A percentile compares a stretch with the other conserved stretches of the same genome.
Conservation (phyloP, 2,113 vertebrate species). For the Callaeas wilsoni region DNA sequence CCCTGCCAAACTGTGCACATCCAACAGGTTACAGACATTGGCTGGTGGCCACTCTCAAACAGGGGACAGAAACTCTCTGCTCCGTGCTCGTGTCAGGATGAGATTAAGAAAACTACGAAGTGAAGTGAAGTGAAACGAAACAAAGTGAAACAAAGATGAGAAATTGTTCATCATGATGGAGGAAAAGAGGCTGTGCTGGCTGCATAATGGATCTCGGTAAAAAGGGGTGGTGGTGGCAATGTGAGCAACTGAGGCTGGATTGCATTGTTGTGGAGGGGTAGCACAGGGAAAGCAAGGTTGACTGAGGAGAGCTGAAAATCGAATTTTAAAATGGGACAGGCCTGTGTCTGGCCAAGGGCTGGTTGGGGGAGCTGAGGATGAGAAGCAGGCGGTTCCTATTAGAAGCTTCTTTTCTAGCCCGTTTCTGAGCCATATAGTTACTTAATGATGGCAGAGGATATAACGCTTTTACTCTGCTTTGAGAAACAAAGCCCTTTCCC, state of each 20-base stretch:
- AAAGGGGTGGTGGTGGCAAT: background rate
- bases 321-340: background rate
- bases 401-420: background rate
- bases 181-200: background rate
- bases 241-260: background rate
- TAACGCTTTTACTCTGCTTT: background rate
- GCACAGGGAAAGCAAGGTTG: background rate
- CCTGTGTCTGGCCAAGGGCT: background rate
- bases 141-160: background rate
- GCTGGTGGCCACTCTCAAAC: background rate
- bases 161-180: fast-evolving
- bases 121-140: no score
- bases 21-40: background rate
- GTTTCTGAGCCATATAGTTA: background rate
- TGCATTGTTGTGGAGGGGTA: background rate
- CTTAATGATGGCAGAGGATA: background rate
- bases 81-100: background rate
- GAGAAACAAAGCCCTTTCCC: background rate
- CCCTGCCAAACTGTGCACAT: background rate
- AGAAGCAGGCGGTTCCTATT: background rate
- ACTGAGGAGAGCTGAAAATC: background rate
- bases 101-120: background rate
- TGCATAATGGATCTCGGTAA: background rate
- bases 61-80: background rate
- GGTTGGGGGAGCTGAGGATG: background rate